These are phyloP conservation scores for Zygogramma bicolorata DNA, from an alignment of 2,888 invertebrate species.

Conservation along the genomic window DNA sequence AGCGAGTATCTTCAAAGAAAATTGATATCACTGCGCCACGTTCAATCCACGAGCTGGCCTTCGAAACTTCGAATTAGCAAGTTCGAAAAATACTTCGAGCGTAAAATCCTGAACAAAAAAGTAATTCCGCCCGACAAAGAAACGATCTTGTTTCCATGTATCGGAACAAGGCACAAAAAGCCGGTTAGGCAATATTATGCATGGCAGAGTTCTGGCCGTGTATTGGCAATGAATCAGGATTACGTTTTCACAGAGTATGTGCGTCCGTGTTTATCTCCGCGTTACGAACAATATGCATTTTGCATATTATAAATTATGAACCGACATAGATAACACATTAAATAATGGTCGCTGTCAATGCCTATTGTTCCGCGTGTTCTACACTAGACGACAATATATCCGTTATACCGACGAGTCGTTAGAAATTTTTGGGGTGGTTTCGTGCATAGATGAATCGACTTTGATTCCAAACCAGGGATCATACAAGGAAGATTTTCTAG, in stretches of 20 bases:
- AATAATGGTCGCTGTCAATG: slow-evolving; percentile 56
- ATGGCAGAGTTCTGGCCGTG: slow-evolving; percentile 14
- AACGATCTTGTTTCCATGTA: slow-evolving; percentile 15
- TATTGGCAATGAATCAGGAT: slow-evolving; percentile 46
- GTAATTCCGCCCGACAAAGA: slow-evolving; percentile 36
- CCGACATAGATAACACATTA: slow-evolving; percentile 50
- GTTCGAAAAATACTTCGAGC: background rate
- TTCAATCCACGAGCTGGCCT: background rate
- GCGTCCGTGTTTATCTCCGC: slow-evolving; percentile 48
- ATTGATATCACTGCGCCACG: background rate
- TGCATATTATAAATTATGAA: slow-evolving; percentile 57
- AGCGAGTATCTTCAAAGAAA: background rate
- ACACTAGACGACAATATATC: slow-evolving; percentile 25
- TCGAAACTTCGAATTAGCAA: background rate
- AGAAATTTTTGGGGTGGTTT: slow-evolving; percentile 43
- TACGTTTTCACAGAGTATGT: slow-evolving; percentile 44
- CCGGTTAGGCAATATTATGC: slow-evolving; percentile 18
- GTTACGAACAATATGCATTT: slow-evolving; percentile 55
- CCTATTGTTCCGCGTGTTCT: slow-evolving; percentile 50
- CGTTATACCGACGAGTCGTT: slow-evolving; percentile 35
- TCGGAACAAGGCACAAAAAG: slow-evolving; percentile 8
- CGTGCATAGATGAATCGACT: slow-evolving; percentile 28
- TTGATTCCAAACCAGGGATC: background rate
- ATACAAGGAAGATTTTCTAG: too few species aligned
- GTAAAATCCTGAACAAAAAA: slow-evolving; percentile 1